A percentile compares a stretch with the other conserved stretches of the same genome.
phyloP scores from a whole-genome alignment of 2,888 invertebrate species.

The Epinotia bilunana region DNA sequence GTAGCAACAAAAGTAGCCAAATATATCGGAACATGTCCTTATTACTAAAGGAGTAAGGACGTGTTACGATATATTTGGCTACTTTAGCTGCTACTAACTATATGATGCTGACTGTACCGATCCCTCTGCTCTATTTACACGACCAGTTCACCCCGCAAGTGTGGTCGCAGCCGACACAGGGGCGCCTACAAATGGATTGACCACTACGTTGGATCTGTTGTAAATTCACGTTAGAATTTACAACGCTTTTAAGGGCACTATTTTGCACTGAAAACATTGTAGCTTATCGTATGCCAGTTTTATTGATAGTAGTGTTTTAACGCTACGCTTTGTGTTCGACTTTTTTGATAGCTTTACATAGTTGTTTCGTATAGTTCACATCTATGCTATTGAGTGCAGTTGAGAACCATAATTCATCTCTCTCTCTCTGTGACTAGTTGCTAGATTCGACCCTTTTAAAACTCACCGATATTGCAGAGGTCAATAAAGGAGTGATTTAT shows the following conservation, averaged over 20 bases:
- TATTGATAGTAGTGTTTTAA: conserved; percentile 1
- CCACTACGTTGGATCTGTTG: conserved; percentile 19
- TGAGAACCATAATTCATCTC: not conserved
- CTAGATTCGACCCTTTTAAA: not conserved
- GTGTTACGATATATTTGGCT: too few relatives aligned
- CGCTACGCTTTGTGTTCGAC: conserved; percentile 5
- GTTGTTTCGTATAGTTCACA: not conserved
- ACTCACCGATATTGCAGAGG: not conserved
- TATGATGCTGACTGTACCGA: too few relatives aligned
- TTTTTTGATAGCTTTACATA: not conserved
- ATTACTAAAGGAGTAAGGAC: too few relatives aligned
- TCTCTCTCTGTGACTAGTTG: not conserved
- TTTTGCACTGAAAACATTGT: conserved; percentile 15
- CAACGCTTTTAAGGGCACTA: conserved; percentile 25
- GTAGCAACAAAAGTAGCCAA: too few relatives aligned
- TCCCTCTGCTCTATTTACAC: conserved; percentile 34
- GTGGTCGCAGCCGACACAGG: conserved; percentile 11
- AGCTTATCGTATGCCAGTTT: not conserved
- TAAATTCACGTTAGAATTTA: conserved; percentile 24
- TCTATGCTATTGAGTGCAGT: not conserved
- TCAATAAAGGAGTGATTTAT: conserved; percentile 11
- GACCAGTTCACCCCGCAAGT: conserved; percentile 25
- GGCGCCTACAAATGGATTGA: conserved; percentile 31
- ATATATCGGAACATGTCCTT: too few relatives aligned
- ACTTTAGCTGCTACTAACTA: too few relatives aligned